phyloP scores from a whole-genome alignment of 2,797 vertebrate genomes.

The Aulostomus chinensis region DNA sequence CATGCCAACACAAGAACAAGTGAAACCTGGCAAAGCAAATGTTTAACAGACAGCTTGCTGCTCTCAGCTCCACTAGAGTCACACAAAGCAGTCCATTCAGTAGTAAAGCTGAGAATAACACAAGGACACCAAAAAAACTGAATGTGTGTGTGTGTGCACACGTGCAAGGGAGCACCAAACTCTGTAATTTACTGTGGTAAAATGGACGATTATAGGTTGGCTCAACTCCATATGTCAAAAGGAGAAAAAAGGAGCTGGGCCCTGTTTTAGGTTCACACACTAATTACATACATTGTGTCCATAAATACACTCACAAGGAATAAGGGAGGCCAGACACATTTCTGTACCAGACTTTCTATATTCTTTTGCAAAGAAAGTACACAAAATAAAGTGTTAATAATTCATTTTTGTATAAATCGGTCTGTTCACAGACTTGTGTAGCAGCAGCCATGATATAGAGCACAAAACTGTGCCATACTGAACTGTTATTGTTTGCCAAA shows the following conservation, averaged over 20 bases:
- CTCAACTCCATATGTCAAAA: slow-evolving; percentile 67
- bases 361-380: background rate
- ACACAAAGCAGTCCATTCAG: slow-evolving; percentile 74
- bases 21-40: slow-evolving; percentile 33
- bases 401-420: too few relatives aligned
- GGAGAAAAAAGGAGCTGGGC: slow-evolving; percentile 38
- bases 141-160: slow-evolving; percentile 10
- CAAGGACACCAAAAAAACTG: slow-evolving; percentile 32
- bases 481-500: slow-evolving; percentile 7
- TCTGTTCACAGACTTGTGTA: too few relatives aligned
- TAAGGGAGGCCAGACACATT: slow-evolving; percentile 32
- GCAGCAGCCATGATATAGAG: too few relatives aligned
- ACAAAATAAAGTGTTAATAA: background rate
- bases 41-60: slow-evolving; percentile 24
- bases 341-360: slow-evolving; percentile 21
- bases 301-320: slow-evolving; percentile 50
- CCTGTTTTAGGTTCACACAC: slow-evolving; percentile 52
- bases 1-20: slow-evolving; percentile 29
- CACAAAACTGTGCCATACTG: too few relatives aligned
- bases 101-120: slow-evolving; percentile 63
- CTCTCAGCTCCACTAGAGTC: slow-evolving; percentile 37
- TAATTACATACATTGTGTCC: slow-evolving; percentile 69
- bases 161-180: slow-evolving; percentile 47
- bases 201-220: slow-evolving; percentile 68
- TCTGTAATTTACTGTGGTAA: slow-evolving; percentile 76